phyloP scores from a whole-genome alignment of 2,888 invertebrate species.

The Cantharis rufa region DNA sequence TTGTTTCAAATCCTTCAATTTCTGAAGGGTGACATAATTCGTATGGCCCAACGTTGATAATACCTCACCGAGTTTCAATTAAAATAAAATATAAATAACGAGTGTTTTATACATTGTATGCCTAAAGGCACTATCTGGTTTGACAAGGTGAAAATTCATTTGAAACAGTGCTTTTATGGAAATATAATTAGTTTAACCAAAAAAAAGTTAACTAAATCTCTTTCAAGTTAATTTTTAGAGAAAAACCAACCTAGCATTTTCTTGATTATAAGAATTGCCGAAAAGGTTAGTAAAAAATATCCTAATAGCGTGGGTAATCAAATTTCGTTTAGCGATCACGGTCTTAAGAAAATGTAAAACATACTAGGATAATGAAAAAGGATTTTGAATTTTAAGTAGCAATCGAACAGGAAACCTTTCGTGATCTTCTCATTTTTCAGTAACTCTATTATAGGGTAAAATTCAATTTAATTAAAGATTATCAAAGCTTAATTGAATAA shows the following conservation, averaged over 20 bases:
- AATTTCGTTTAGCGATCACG: neutral
- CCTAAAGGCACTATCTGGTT: neutral
- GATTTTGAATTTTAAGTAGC: constrained; percentile 1
- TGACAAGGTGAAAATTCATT: neutral
- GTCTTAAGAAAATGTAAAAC: neutral
- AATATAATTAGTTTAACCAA: neutral
- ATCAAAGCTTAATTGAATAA: neutral
- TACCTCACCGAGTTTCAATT: neutral
- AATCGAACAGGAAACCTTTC: neutral
- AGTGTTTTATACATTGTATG: neutral
- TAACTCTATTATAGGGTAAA: neutral
- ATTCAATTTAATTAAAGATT: neutral
- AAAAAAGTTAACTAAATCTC: neutral
- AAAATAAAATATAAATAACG: neutral
- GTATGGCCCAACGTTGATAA: neutral
- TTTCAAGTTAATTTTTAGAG: neutral
- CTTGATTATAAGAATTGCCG: neutral
- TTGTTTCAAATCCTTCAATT: neutral
- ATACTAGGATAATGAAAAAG: neutral
- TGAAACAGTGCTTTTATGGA: neutral
- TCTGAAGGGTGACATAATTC: neutral
- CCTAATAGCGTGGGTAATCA: neutral
- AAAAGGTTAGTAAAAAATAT: neutral
- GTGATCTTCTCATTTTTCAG: neutral
- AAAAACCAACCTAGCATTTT: neutral